These are phyloP conservation scores for Drosophila burlai DNA, from an alignment of 1,140 invertebrate genomes.

Conservation along the genomic window DNA sequence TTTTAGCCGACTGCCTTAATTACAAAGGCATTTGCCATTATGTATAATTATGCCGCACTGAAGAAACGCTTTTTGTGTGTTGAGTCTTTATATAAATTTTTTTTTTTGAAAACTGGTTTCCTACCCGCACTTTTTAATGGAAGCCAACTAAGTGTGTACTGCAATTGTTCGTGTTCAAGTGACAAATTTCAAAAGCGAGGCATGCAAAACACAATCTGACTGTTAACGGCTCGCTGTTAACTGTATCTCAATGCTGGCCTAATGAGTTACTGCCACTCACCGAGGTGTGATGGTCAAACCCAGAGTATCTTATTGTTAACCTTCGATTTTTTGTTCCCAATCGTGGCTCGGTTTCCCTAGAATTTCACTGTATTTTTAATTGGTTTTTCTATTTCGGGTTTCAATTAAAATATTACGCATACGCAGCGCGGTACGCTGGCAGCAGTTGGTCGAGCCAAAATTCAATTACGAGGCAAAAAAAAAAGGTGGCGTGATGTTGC, in stretches of 20 bases:
- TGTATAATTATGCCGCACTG: conserved; percentile 54
- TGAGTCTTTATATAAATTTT: background rate
- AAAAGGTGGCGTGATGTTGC: conserved; percentile 70
- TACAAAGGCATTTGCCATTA: conserved; percentile 68
- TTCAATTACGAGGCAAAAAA: conserved; percentile 21
- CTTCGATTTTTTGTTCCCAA: conserved; percentile 9
- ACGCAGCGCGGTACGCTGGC: conserved; percentile 32
- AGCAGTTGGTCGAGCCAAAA: conserved; percentile 11
- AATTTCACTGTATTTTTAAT: conserved; percentile 32
- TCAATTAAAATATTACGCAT: conserved; percentile 66
- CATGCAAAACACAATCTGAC: conserved; percentile 22
- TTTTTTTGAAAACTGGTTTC: conserved; percentile 53
- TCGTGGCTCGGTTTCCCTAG: background rate
- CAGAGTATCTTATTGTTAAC: background rate
- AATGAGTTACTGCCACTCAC: conserved; percentile 1
- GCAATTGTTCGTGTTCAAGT: conserved; percentile 59
- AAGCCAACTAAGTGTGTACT: conserved; percentile 72
- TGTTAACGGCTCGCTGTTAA: conserved; percentile 24
- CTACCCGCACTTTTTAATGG: conserved; percentile 38
- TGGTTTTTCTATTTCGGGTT: conserved; percentile 43
- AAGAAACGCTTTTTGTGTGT: conserved; percentile 26
- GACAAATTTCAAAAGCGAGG: conserved; percentile 47
- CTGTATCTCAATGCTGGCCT: conserved; percentile 27
- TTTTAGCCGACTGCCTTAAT: conserved; percentile 56
- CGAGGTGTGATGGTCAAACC: conserved; percentile 28